phyloP scores from a whole-genome alignment of 2,797 vertebrate species.

The Perodicticus potto region DNA sequence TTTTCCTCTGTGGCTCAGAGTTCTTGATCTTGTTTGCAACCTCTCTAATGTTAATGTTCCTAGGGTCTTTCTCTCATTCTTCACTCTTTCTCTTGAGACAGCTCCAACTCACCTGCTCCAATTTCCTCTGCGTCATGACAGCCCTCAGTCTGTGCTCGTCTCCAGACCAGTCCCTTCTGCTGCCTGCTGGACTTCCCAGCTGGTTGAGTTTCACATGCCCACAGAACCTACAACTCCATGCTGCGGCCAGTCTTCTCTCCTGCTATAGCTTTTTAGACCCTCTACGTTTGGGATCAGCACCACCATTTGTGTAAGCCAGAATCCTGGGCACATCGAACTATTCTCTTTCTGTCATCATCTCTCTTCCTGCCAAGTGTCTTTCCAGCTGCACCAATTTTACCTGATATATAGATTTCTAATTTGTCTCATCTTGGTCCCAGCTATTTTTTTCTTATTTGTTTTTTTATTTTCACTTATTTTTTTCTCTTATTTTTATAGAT shows the following conservation, averaged over 20 bases:
- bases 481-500: neutral
- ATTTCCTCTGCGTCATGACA: neutral
- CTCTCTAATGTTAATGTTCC: neutral
- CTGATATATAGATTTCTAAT: neutral
- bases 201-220: neutral
- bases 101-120: neutral
- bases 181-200: fast-evolving
- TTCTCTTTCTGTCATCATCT: neutral
- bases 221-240: neutral
- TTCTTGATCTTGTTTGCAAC: neutral
- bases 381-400: neutral
- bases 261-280: neutral
- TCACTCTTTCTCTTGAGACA: neutral
- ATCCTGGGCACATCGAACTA: neutral
- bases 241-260: neutral
- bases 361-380: neutral
- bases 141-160: neutral
- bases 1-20: neutral
- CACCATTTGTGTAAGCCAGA: neutral
- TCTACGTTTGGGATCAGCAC: neutral
- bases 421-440: neutral
- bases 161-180: neutral
- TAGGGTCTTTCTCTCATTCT: neutral
- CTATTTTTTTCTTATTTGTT: neutral
- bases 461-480: no score